Evolutionary conservation across 2,888 invertebrate species (phyloP).

Genomic region (Cerastis rubricosa): DNA sequence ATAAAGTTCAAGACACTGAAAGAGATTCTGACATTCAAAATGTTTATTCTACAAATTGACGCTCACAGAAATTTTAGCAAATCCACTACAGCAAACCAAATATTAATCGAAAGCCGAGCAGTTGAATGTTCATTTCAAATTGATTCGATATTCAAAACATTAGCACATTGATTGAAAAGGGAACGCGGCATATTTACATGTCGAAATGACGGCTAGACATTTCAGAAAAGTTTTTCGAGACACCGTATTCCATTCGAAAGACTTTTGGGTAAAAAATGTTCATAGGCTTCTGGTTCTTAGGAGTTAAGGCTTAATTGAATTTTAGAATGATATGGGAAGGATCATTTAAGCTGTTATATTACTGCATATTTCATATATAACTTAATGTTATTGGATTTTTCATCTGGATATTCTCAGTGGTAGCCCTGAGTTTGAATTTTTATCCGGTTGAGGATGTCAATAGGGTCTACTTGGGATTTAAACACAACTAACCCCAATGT

Average conservation of each 20-base stretch:
- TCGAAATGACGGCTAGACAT: no score
- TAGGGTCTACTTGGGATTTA: neutral
- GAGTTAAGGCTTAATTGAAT: neutral
- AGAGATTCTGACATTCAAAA: constrained; percentile 8
- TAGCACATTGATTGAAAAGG: constrained; percentile 44
- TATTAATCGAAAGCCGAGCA: constrained; percentile 21
- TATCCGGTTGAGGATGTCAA: neutral
- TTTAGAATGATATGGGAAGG: neutral
- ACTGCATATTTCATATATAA: neutral
- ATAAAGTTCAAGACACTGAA: no score
- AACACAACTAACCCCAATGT: neutral
- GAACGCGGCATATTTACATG: neutral
- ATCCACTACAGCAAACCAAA: constrained; percentile 21
- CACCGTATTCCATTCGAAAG: neutral
- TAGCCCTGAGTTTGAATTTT: neutral
- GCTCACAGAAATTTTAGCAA: neutral
- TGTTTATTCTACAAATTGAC: constrained; percentile 29
- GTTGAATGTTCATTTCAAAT: constrained; percentile 41
- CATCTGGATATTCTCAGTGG: neutral
- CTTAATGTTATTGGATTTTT: neutral
- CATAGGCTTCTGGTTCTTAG: no score
- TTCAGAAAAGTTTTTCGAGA: neutral
- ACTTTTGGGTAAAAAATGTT: neutral
- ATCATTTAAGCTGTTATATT: neutral
- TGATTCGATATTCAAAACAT: constrained; percentile 42